Evolutionary conservation across 2,797 vertebrate species (phyloP).

Genomic region (Intellagama lesueurii): DNA sequence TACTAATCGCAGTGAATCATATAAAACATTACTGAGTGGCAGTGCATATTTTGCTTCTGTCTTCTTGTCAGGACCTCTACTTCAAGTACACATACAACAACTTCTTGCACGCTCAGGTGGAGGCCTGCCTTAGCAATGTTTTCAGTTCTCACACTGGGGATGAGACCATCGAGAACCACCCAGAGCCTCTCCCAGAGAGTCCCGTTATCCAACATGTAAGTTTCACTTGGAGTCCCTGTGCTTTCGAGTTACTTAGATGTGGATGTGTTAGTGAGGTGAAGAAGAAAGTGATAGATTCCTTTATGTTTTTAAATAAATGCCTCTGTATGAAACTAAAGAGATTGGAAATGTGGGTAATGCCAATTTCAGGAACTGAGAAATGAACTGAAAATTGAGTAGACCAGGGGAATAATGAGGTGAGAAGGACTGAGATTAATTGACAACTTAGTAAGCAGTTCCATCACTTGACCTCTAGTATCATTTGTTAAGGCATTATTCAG

Average conservation of each 20-base stretch:
- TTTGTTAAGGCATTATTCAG: not conserved
- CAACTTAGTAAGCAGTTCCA: not conserved
- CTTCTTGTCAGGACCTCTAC: slow-evolving; percentile 73
- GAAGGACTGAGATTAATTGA: not conserved
- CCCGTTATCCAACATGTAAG: slow-evolving; percentile 74
- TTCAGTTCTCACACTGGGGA: slow-evolving; percentile 52
- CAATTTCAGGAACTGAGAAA: not conserved
- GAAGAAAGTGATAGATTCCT: not conserved
- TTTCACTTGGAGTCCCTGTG: not conserved
- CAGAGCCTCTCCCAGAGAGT: slow-evolving; percentile 41
- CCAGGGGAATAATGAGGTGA: too few species aligned
- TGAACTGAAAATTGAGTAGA: not conserved
- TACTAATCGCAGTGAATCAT: not conserved
- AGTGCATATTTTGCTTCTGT: not conserved
- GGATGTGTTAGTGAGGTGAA: not conserved
- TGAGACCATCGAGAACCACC: slow-evolving; percentile 45
- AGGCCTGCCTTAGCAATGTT: slow-evolving; percentile 71
- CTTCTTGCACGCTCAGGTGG: slow-evolving; percentile 78
- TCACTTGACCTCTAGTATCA: not conserved
- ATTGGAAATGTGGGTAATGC: not conserved
- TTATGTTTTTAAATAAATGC: not conserved
- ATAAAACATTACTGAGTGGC: not conserved
- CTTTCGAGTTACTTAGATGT: not conserved
- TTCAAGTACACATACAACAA: slow-evolving; percentile 79
- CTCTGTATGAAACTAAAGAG: not conserved